phyloP scores from a whole-genome alignment of 2,113 vertebrate genomes.

The Trematocara stigmaticum region DNA sequence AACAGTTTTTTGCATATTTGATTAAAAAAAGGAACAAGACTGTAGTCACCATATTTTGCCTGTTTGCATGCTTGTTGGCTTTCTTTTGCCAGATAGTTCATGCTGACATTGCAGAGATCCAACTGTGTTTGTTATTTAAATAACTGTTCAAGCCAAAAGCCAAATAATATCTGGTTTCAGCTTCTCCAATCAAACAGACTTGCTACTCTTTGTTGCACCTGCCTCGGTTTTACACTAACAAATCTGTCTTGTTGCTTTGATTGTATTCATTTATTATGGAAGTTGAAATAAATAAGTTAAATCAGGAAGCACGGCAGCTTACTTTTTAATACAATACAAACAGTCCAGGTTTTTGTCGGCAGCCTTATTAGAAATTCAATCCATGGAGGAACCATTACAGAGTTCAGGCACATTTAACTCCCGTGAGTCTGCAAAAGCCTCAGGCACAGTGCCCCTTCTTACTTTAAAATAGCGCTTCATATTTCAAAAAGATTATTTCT shows the following conservation, averaged over 20 bases:
- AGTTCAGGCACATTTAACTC: constrained; percentile 31
- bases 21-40: neutral
- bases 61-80: neutral
- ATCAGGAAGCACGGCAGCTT: neutral
- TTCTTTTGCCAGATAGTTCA: neutral
- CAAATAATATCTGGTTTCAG: neutral
- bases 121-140: neutral
- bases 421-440: neutral
- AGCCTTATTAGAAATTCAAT: constrained; percentile 17
- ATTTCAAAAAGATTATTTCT: constrained; percentile 3
- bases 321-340: constrained; percentile 5
- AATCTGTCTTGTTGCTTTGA: neutral
- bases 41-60: neutral
- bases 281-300: neutral
- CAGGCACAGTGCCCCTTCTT: neutral
- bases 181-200: neutral
- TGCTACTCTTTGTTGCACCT: neutral
- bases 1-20: neutral
- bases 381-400: constrained; percentile 11
- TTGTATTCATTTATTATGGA: neutral
- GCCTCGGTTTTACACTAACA: neutral
- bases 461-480: neutral
- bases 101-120: neutral
- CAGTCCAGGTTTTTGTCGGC: neutral
- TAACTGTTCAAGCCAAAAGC: neutral